Percentiles rank a stretch among this genome's conserved stretches.
These are phyloP conservation scores for Ceratina calcarata DNA, from an alignment of 1,140 invertebrate species.

Conservation along the genomic window DNA sequence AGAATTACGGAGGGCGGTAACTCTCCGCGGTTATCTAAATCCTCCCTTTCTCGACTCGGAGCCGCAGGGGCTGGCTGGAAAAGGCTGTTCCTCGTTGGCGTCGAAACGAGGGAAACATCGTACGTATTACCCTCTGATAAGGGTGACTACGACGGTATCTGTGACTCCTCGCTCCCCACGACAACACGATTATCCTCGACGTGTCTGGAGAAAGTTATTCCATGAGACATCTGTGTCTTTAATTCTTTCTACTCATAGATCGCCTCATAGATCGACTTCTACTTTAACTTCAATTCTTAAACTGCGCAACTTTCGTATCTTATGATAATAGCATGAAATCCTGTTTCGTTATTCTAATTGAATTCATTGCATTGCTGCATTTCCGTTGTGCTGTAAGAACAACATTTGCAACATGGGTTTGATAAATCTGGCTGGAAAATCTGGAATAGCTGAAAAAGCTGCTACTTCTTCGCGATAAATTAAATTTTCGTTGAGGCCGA, in stretches of 20 bases:
- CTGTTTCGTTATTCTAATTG: no score
- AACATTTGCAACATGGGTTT: not conserved
- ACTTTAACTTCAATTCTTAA: no score
- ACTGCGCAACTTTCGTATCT: no score
- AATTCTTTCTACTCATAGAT: not conserved
- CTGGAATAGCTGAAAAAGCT: no score
- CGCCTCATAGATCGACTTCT: no score
- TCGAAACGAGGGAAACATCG: slow-evolving; percentile 44
- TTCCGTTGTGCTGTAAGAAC: not conserved
- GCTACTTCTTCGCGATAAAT: slow-evolving; percentile 33
- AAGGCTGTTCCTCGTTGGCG: slow-evolving; percentile 32
- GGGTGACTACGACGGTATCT: slow-evolving; percentile 47
- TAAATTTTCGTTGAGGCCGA: slow-evolving; percentile 34
- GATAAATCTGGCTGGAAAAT: not conserved
- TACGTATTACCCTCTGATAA: slow-evolving; percentile 55
- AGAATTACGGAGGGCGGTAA: slow-evolving; percentile 50
- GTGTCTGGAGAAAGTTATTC: slow-evolving; percentile 35
- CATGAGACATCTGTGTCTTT: slow-evolving; percentile 9
- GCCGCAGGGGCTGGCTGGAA: slow-evolving; percentile 20
- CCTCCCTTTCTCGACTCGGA: slow-evolving; percentile 46
- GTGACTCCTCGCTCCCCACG: slow-evolving; percentile 33
- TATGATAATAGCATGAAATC: no score
- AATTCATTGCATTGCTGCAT: no score
- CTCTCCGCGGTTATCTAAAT: slow-evolving; percentile 60
- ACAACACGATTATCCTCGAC: slow-evolving; percentile 43